Conservation (phyloP, 2,797 vertebrate species). For the Steatocranus sp. region DNA sequence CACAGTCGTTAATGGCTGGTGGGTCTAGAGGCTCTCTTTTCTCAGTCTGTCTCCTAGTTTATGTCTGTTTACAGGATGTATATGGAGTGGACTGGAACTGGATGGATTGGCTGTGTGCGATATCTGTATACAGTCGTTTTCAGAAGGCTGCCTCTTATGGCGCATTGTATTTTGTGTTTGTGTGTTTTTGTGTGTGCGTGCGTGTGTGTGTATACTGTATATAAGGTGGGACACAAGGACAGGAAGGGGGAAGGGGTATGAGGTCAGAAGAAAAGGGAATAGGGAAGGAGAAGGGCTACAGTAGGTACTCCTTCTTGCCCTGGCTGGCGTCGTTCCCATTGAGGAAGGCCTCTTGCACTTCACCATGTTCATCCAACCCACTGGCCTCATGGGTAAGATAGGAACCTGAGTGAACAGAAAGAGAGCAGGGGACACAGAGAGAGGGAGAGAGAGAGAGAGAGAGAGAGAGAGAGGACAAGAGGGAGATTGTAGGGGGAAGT, state of each 20-base stretch:
- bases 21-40: constrained; percentile 47
- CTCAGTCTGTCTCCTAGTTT: constrained; percentile 34
- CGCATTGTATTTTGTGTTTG: constrained; percentile 36
- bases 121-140: constrained; percentile 67
- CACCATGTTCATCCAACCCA: constrained; percentile 89
- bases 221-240: constrained; percentile 38
- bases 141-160: constrained; percentile 66
- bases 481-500: constrained; percentile 56
- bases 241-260: constrained; percentile 30
- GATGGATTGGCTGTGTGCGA: constrained; percentile 52
- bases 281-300: constrained; percentile 67
- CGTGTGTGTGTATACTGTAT: constrained; percentile 32
- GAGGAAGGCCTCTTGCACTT: constrained; percentile 92
- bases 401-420: constrained; percentile 74
- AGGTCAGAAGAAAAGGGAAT: constrained; percentile 53
- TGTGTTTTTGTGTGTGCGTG: background rate
- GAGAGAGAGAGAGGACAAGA: constrained; percentile 1
- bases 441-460: background rate
- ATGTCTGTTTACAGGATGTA: constrained; percentile 21
- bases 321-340: constrained; percentile 90
- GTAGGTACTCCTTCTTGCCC: constrained; percentile 91
- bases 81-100: constrained; percentile 40
- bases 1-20: constrained; percentile 66
- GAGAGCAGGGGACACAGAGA: background rate
- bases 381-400: constrained; percentile 94